Percentiles rank a stretch among this genome's conserved stretches.
Conservation (phyloP, 2,113 vertebrate genomes). For the Pelecanoides urinatrix region DNA sequence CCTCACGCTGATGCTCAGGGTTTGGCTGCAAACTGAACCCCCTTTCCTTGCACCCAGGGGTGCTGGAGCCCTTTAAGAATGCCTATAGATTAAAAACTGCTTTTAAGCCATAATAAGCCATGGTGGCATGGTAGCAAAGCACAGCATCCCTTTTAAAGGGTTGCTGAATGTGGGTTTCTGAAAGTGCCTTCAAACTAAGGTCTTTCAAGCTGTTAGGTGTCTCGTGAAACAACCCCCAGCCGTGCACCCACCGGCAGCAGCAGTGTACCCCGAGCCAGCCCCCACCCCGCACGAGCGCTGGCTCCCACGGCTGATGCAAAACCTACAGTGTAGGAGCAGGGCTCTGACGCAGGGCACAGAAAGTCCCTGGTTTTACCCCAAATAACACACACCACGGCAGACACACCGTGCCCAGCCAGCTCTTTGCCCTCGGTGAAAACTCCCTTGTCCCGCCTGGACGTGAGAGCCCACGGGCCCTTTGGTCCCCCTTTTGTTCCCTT, state of each 20-base stretch:
- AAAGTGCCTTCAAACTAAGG: not conserved
- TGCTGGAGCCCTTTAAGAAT: not conserved
- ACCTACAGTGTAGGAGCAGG: not conserved
- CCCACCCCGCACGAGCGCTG: not conserved
- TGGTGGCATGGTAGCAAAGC: not conserved
- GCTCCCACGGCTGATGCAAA: fast-evolving
- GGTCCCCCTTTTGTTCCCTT: not conserved
- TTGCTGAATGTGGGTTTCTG: not conserved
- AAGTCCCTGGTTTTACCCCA: not conserved
- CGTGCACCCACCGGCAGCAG: fast-evolving
- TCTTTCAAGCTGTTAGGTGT: not conserved
- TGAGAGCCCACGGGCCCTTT: not conserved
- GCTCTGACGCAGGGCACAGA: fast-evolving
- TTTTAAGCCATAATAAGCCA: not conserved
- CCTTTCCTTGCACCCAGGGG: not conserved
- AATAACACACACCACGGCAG: not conserved
- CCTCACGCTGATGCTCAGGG: fast-evolving
- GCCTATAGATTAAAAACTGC: not conserved
- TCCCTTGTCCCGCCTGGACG: not conserved
- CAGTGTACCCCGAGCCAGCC: not conserved
- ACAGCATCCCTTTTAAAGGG: no score
- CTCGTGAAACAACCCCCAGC: not conserved
- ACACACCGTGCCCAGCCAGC: not conserved
- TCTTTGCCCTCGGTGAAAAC: not conserved
- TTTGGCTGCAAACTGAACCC: not conserved